phyloP scores from a whole-genome alignment of 1,140 invertebrate species.

The Thaumetopoea pityocampa region DNA sequence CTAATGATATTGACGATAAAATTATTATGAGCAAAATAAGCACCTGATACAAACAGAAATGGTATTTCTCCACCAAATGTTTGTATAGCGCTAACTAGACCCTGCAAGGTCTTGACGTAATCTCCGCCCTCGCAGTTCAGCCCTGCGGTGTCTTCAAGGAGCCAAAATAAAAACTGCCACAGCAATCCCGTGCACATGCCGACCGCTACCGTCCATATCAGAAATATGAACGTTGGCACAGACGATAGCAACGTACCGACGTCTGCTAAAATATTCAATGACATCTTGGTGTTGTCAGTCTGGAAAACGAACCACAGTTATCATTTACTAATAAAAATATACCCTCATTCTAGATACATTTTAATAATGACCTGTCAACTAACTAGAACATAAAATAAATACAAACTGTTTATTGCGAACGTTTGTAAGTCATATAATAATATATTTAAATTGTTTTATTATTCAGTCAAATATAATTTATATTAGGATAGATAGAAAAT shows the following conservation, averaged over 20 bases:
- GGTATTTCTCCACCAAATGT: constrained; percentile 92
- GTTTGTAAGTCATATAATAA: no score
- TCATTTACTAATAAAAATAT: constrained; percentile 9
- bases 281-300: constrained; percentile 78
- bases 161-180: constrained; percentile 93
- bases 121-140: constrained; percentile 63
- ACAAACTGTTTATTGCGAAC: no score
- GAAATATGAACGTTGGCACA: constrained; percentile 80
- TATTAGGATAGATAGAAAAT: no score
- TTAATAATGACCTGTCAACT: no score
- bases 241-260: constrained; percentile 80
- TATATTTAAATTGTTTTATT: no score
- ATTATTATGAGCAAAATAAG: constrained; percentile 19
- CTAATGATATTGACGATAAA: no score
- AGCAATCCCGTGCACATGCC: constrained; percentile 90
- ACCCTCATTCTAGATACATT: no score
- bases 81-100: constrained; percentile 85
- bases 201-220: constrained; percentile 87
- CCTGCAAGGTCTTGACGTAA: constrained; percentile 89
- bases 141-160: constrained; percentile 83
- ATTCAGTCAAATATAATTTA: no score
- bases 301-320: constrained; percentile 45
- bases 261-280: constrained; percentile 80
- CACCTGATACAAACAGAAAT: constrained; percentile 90
- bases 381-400: no score